phyloP scores from a whole-genome alignment of 2,797 vertebrate species.

The Ammospiza maritima region DNA sequence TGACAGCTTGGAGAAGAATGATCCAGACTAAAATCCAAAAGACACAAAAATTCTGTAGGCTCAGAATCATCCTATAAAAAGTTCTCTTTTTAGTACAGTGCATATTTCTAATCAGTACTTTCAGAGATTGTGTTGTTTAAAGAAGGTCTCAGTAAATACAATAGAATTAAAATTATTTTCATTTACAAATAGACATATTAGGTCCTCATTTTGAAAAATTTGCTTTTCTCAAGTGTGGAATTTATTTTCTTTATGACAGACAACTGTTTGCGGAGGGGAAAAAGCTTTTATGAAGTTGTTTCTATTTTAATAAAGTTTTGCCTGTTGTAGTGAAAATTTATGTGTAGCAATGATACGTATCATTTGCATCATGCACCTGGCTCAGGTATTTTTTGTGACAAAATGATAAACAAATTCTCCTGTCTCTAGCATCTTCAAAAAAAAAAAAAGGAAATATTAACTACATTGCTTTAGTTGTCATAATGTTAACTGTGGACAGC shows the following conservation, averaged over 20 bases:
- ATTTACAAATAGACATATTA: background rate
- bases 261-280: fast-evolving
- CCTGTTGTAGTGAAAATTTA: fast-evolving
- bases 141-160: background rate
- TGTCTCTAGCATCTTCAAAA: background rate
- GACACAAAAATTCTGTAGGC: background rate
- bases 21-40: background rate
- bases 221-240: background rate
- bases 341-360: background rate
- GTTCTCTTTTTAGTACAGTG: background rate
- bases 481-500: background rate
- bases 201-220: background rate
- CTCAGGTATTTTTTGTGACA: background rate
- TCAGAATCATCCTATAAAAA: background rate
- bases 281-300: background rate
- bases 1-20: background rate
- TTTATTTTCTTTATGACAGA: background rate
- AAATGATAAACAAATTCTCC: background rate
- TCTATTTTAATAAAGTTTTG: background rate
- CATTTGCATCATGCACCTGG: background rate
- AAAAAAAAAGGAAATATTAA: background rate
- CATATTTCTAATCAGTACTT: background rate
- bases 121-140: background rate
- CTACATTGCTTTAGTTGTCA: background rate
- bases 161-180: background rate